These are phyloP conservation scores for Nipponacmea schrenckii DNA, from an alignment of 2,888 invertebrate genomes.

Conservation along the genomic window DNA sequence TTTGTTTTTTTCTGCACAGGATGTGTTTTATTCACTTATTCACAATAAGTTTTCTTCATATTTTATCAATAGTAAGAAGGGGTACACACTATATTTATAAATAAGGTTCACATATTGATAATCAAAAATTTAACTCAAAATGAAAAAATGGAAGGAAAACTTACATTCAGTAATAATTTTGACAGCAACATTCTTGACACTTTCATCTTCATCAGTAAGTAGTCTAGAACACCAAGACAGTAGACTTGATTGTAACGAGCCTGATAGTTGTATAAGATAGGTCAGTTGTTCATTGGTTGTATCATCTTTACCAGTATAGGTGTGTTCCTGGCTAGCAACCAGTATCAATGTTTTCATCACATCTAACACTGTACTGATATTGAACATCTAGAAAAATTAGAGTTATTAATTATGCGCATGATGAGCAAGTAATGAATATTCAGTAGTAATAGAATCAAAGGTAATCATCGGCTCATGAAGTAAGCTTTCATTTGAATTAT, in stretches of 20 bases:
- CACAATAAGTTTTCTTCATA: no score
- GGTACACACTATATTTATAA: no score
- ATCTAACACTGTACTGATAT: slow-evolving; percentile 49
- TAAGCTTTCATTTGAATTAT: no score
- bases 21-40: no score
- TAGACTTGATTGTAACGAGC: slow-evolving; percentile 63
- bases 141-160: neutral
- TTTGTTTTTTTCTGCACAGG: no score
- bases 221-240: slow-evolving; percentile 62
- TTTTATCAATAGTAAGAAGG: no score
- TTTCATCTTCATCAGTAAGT: slow-evolving; percentile 41
- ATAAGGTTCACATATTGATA: no score
- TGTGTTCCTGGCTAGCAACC: slow-evolving; percentile 60
- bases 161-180: neutral
- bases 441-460: no score
- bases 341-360: slow-evolving; percentile 64
- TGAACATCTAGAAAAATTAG: slow-evolving; percentile 51
- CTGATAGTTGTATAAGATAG: slow-evolving; percentile 61
- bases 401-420: neutral
- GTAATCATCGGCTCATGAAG: no score
- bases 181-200: slow-evolving; percentile 10
- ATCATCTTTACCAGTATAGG: slow-evolving; percentile 38
- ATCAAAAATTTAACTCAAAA: no score
- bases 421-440: neutral
- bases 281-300: slow-evolving; percentile 49